Conservation (phyloP, 2,113 vertebrate species). For the Bos indicus region DNA sequence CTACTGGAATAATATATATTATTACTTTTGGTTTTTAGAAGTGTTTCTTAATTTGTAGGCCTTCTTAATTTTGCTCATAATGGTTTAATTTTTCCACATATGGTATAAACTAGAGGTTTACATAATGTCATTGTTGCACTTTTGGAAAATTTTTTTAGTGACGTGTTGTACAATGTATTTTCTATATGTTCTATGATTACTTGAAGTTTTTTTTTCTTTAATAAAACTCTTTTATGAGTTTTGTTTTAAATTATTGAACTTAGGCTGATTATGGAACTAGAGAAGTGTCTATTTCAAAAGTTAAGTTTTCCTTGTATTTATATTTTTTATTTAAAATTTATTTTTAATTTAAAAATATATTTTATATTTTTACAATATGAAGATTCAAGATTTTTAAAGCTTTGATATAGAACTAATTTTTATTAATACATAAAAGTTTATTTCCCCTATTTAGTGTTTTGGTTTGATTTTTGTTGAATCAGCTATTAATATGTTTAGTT, state of each 20-base stretch:
- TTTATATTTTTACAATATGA: neutral
- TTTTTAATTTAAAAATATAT: neutral
- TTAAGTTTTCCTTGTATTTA: neutral
- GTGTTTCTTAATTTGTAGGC: neutral
- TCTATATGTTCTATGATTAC: neutral
- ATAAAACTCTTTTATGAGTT: neutral
- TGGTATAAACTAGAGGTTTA: neutral
- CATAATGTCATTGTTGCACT: neutral
- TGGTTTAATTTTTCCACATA: neutral
- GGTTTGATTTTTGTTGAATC: neutral
- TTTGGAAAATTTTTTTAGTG: neutral
- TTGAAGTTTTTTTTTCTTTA: neutral
- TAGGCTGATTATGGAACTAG: neutral
- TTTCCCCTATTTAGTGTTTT: neutral
- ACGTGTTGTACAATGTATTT: neutral
- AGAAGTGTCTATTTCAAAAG: neutral
- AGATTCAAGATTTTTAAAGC: neutral
- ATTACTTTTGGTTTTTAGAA: neutral
- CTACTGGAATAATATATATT: neutral
- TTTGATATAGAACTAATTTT: neutral
- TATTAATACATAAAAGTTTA: neutral
- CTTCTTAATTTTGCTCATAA: neutral
- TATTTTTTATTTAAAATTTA: neutral
- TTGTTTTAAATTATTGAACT: neutral
- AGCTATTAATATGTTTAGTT: neutral